Evolutionary conservation across 2,888 invertebrate species (phyloP).

Genomic region (Arctia plantaginis): DNA sequence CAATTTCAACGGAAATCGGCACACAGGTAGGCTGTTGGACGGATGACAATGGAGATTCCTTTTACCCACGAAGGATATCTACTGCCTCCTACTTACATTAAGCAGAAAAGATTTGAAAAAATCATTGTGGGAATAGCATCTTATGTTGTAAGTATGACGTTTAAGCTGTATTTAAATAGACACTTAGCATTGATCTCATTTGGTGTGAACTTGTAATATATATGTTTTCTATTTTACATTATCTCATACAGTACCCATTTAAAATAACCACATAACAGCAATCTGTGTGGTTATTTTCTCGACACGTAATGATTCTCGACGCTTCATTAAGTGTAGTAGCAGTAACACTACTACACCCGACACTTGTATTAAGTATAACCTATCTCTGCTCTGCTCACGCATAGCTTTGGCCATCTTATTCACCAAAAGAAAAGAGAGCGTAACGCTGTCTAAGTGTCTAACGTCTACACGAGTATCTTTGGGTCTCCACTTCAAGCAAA

Average conservation of each 20-base stretch:
- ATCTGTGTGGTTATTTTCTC: too few relatives aligned
- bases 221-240: not conserved
- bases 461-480: too few relatives aligned
- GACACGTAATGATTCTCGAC: too few relatives aligned
- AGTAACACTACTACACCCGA: too few relatives aligned
- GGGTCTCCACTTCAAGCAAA: too few relatives aligned
- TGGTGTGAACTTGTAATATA: not conserved
- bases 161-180: not conserved
- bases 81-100: not conserved
- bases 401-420: too few relatives aligned
- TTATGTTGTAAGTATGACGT: not conserved
- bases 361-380: too few relatives aligned
- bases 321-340: not conserved
- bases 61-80: not conserved
- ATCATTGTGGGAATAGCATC: not conserved
- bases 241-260: not conserved
- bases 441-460: too few relatives aligned
- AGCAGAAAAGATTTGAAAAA: not conserved
- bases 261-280: too few relatives aligned
- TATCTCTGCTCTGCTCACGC: too few relatives aligned
- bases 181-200: not conserved
- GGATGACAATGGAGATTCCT: constrained; percentile 6
- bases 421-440: too few relatives aligned
- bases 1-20: constrained; percentile 14
- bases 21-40: constrained; percentile 7